Evolutionary conservation across 2,888 invertebrate species (phyloP), one percentile per base, ranked within the genome.

Genomic region (Syritta pipiens): DNA sequence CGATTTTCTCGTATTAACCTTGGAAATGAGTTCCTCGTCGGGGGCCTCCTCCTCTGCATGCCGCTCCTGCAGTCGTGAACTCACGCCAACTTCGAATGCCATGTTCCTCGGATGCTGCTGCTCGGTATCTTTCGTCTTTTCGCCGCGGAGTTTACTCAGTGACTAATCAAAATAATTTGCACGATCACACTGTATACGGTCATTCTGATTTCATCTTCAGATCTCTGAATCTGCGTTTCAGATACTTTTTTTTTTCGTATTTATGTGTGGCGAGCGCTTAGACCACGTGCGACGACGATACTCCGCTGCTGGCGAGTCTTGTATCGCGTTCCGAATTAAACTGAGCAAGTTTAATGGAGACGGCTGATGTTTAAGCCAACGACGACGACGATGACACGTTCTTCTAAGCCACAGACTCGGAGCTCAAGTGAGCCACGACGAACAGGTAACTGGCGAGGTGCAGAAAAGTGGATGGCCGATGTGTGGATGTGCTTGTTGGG

Each of bases 171-270:
- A 60, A 88, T 88, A 24, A 88, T 88, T 85, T 88, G 87, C 67
- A 88, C 87, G 57, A 88, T 84, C 30, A 88, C 84, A 46, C 86
- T 86, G 84, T 88, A 88, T 81, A 88, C 83, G 69, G 87, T 88
- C 87, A 88, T 88, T 79, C 81, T 86, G 44, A 24, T 4, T 10
- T 30, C 76, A 77, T 76, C 59, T 49, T 57, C 1, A 24, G 53
- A 42, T 0, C 5, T 20, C 5, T 22, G n/a, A n/a, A n/a, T 55
- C 6, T 37, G 2, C 5, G 20, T n/a, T 9, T 10, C 7, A 55
- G 30, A 44, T 17, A 55, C 20, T 6, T 49, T 4, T 37, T 22
- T 46, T 17, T 14, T 44, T 44, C n/a, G 22, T 7, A n/a, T 42
- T 9, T 6, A 20, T 20, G 44, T 19, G 19, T 20, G 10, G 5